Evolutionary conservation across 2,113 vertebrate genomes (phyloP), one percentile per base, ranked within the genome.

Genomic region (Triplophysa dalaica): DNA sequence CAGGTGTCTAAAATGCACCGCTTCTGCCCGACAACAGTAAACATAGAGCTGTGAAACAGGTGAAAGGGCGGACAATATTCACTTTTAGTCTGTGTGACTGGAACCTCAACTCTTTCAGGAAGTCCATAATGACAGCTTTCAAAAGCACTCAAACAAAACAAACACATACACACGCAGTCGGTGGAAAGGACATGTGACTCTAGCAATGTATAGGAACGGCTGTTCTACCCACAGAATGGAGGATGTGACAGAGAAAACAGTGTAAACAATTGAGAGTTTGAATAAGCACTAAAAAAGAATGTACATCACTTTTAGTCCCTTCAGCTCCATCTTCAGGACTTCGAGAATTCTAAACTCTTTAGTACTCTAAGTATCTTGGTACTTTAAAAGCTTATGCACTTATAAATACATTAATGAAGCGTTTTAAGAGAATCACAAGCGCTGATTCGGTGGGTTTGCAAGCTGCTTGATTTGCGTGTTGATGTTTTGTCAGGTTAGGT

Each of bases 41-140:
- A 63, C 70, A 70, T 8, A 75, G 38, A 48, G 48, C 4, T 10
- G 5, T 8, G 10, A 63, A 56, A 58, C 19, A 63, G 16, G 73
- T 63, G 38, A 22, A 75, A 29, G 21, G 73, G 22, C 73, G 12
- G 60, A 60, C 45, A 62, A 48, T 16, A 0, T 48, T 63, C 73
- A 62, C 73, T 63, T 45, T 75, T 63, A 62, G 73, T 75, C 41
- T 50, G 6, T 48, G 16, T 50, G 58, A 50, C 60, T 75, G 22
- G 26, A 56, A 58, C 38, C 33, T 75, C 70, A 22, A 61, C 56
- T 75, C 41, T 75, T 22, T 14, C 41, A 48, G 73, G 16, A 48
- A 75, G 60, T 65, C 50, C 62, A 77, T 77, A 65, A 52, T 77
- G 43, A 77, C 61, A 77, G 74, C 74, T 65, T 77, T 77, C 61